phyloP scores from a whole-genome alignment of 1,140 invertebrate species.

The Drosophila pallidifrons region DNA sequence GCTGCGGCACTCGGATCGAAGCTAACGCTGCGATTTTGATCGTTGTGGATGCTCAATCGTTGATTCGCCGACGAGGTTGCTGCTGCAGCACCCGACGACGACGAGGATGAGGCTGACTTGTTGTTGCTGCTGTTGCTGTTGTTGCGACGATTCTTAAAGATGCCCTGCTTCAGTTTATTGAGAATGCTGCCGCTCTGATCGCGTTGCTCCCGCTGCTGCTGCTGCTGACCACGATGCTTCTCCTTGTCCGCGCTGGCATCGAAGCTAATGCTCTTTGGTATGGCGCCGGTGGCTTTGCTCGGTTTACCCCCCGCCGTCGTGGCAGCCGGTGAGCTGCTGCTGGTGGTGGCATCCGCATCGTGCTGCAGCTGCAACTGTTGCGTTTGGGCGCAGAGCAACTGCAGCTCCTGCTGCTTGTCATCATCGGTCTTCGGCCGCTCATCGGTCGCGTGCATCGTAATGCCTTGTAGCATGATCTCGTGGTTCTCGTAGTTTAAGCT shows the following conservation, averaged over 20 bases:
- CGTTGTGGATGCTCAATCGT: constrained; percentile 22
- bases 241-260: constrained; percentile 94
- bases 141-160: constrained; percentile 88
- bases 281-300: constrained; percentile 90
- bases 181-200: constrained; percentile 86
- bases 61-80: neutral
- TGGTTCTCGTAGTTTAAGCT: constrained; percentile 84
- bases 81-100: constrained; percentile 13
- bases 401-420: constrained; percentile 68
- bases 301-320: constrained; percentile 80
- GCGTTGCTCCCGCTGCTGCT: constrained; percentile 84
- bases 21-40: constrained; percentile 62
- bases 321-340: neutral
- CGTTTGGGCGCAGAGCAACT: constrained; percentile 66
- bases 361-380: constrained; percentile 63
- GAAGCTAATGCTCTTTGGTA: constrained; percentile 96
- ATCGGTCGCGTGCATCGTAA: constrained; percentile 27
- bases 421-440: constrained; percentile 66
- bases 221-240: constrained; percentile 40
- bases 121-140: constrained; percentile 78
- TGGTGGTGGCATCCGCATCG: constrained; percentile 1
- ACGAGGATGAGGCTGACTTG: constrained; percentile 29
- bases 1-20: constrained; percentile 68
- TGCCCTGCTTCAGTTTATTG: constrained; percentile 88
- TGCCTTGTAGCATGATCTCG: constrained; percentile 72